Evolutionary conservation across 2,113 vertebrate species (phyloP).

Genomic region (Nymphicus hollandicus): DNA sequence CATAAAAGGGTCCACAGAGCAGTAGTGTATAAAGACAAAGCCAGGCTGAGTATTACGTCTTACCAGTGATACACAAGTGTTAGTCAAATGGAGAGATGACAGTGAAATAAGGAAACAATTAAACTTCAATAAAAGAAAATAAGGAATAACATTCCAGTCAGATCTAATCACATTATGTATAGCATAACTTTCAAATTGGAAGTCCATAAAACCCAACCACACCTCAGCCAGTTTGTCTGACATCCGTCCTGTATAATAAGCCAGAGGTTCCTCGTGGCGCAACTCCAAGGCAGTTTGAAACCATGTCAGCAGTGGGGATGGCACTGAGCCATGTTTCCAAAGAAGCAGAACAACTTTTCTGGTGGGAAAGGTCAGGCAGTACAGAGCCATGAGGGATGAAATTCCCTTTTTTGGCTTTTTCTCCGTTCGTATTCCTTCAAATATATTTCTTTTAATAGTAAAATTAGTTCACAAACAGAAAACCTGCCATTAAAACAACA

Average conservation of each 20-base stretch:
- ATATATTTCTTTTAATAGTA: slow-evolving; percentile 26
- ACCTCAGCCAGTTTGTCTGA: slow-evolving; percentile 65
- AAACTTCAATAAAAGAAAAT: slow-evolving; percentile 64
- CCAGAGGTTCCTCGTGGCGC: slow-evolving; percentile 28
- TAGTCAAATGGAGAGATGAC: slow-evolving; percentile 58
- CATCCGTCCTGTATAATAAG: slow-evolving; percentile 53
- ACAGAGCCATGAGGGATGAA: not conserved
- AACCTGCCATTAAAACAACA: slow-evolving; percentile 37
- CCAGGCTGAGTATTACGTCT: not conserved
- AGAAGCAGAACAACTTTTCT: slow-evolving; percentile 49
- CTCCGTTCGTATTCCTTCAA: not conserved
- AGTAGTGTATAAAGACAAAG: not conserved
- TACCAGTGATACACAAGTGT: slow-evolving; percentile 31
- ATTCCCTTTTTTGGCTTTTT: slow-evolving; percentile 27
- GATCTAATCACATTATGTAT: slow-evolving; percentile 68
- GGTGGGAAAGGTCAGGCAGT: slow-evolving; percentile 65
- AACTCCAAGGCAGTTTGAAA: slow-evolving; percentile 58
- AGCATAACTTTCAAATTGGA: slow-evolving; percentile 64
- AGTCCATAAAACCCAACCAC: slow-evolving; percentile 58
- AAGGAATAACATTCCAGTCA: slow-evolving; percentile 62
- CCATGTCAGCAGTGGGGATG: slow-evolving; percentile 42
- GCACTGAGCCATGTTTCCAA: slow-evolving; percentile 56
- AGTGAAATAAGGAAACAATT: slow-evolving; percentile 65
- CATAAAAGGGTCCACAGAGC: not conserved
- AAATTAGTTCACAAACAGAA: slow-evolving; percentile 49